Base-by-base conservation (phyloP, 2,113 vertebrate species). In the Boulengeromyrus knoepffleri region DNA sequence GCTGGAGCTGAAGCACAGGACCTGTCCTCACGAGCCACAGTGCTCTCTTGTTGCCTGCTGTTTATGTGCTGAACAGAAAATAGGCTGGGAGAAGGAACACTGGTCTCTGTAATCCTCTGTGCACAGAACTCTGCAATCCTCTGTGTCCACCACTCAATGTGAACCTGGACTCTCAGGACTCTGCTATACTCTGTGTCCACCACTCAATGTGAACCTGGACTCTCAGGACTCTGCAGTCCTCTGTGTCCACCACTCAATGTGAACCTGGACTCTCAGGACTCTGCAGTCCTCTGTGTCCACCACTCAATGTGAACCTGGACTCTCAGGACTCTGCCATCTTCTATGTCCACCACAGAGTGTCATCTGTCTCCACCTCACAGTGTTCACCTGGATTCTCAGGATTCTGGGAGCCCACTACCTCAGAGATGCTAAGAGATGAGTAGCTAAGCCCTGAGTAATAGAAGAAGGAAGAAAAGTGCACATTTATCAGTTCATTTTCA, bases 91-190 rank as follows among this genome's bases (percentile, higher is more conserved):
- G 24, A 12, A 74, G 39, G 12, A 77, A 56, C 87, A 88, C 89
- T 89, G 90, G 90, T 52, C 27, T 45, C 1, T 92, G 93, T 92
- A 90, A 92, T 36, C 52, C 49, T 88, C 89, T 56, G 36, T 17
- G 13, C 36, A 15, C 77, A 45, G 89, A 15, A 74, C 47, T 50
- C 46, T 17, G 39, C 47, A 45, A 2, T 46, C 88, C 58, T 42
- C 74, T 13, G 3, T 39, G 74, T 56, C 39, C 49, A 89, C 77
- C 88, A 89, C 24, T 31, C 47, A 89, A 56, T 89, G 77, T 77
- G 70, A 74, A 39, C 31, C 31, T 77, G 70, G 31, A 39, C 70
- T 77, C 10, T 74, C 70, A 5, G 70, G 31, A 36, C 70, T 74
- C 70, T 74, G 27, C 19, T 0, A 36, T 74, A 2, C 62, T 70